Evolutionary conservation across 2,888 invertebrate genomes (phyloP).

Genomic region (Drosophila prolongata): DNA sequence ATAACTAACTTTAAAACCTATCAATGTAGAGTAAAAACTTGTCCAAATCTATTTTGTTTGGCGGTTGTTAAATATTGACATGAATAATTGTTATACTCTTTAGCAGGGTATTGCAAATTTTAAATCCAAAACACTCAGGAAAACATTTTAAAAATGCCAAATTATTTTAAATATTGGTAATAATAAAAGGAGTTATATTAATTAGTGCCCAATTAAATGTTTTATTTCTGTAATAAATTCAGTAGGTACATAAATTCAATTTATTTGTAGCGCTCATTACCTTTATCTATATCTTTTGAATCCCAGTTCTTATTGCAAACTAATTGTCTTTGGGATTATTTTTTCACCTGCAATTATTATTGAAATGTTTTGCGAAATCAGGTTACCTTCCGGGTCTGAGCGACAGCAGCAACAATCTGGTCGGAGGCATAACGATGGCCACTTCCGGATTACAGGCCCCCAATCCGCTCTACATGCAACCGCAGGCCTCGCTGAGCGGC

Average conservation of each 20-base stretch:
- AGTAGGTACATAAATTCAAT: no score
- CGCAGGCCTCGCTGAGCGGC: conserved; percentile 84
- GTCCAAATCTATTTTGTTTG: not conserved
- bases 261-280: no score
- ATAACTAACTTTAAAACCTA: not conserved
- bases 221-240: no score
- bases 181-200: not conserved
- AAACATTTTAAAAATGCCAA: no score
- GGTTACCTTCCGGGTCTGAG: conserved; percentile 76
- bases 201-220: no score
- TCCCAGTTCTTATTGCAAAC: not conserved
- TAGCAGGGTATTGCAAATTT: not conserved
- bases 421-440: conserved; percentile 84
- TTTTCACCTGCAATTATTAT: not conserved
- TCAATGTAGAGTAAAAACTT: not conserved
- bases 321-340: not conserved
- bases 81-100: not conserved
- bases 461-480: conserved; percentile 83
- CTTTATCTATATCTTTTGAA: not conserved
- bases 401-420: conserved; percentile 60
- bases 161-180: not conserved
- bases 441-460: conserved; percentile 57
- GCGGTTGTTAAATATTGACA: not conserved
- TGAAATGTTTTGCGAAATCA: conserved; percentile 28
- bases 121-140: not conserved